phyloP scores from a whole-genome alignment of 2,888 invertebrate species.

The Trimorus sp. region DNA sequence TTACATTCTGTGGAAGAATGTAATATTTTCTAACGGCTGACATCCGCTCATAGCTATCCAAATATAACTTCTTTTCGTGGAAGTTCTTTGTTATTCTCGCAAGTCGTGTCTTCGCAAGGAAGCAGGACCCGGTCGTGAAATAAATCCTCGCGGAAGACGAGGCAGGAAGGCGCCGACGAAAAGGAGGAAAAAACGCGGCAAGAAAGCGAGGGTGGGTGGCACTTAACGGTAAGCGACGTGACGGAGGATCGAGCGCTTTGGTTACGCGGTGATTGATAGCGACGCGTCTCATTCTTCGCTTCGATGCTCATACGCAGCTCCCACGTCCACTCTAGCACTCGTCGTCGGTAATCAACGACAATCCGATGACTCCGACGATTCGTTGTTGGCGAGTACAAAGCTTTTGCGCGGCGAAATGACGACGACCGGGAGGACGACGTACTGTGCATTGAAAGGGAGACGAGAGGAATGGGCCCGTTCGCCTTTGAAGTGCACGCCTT shows the following conservation, averaged over 20 bases:
- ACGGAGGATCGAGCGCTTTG: slow-evolving; percentile 73
- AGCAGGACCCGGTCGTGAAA: neutral
- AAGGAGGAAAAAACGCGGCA: slow-evolving; percentile 15
- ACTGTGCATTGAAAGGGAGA: slow-evolving; percentile 72
- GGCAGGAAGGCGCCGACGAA: slow-evolving; percentile 1
- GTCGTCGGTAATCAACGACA: slow-evolving; percentile 75
- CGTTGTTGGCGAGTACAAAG: slow-evolving; percentile 65
- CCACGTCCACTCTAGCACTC: slow-evolving; percentile 62
- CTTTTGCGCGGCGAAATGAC: slow-evolving; percentile 55
- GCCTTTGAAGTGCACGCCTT: slow-evolving; percentile 65
- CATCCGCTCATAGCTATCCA: too few relatives aligned
- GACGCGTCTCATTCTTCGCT: slow-evolving; percentile 67
- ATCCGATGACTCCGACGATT: slow-evolving; percentile 74
- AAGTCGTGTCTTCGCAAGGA: neutral
- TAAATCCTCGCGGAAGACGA: neutral
- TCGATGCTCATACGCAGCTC: slow-evolving; percentile 60
- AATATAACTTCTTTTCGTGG: too few relatives aligned
- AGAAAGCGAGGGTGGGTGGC: slow-evolving; percentile 58
- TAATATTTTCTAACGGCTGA: too few relatives aligned
- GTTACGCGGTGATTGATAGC: slow-evolving; percentile 76
- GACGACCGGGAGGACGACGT: slow-evolving; percentile 68
- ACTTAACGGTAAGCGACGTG: slow-evolving; percentile 71
- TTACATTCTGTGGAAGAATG: too few relatives aligned
- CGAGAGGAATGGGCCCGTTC: slow-evolving; percentile 65
- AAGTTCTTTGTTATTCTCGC: too few relatives aligned